These are phyloP conservation scores for Macaria notata DNA, from an alignment of 2,888 invertebrate genomes.

Conservation along the genomic window DNA sequence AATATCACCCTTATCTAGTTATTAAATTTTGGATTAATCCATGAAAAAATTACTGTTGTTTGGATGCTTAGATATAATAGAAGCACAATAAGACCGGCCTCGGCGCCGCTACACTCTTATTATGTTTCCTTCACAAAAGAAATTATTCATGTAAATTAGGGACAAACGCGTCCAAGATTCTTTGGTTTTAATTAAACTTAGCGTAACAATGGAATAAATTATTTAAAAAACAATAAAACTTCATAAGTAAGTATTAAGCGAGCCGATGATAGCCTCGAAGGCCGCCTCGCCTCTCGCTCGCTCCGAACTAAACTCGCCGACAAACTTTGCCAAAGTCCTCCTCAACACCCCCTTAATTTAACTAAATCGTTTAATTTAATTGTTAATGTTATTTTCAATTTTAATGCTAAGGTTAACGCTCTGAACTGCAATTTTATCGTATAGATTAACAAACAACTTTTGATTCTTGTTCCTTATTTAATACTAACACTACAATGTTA, in stretches of 20 bases:
- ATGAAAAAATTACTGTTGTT: slow-evolving; percentile 71
- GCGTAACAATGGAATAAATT: slow-evolving; percentile 50
- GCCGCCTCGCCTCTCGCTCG: slow-evolving; percentile 22
- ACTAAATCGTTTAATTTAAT: slow-evolving; percentile 64
- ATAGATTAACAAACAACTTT: slow-evolving; percentile 80
- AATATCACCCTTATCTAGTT: slow-evolving; percentile 80
- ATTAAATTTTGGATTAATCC: slow-evolving; percentile 76
- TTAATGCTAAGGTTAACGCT: slow-evolving; percentile 74
- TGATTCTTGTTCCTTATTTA: slow-evolving; percentile 63
- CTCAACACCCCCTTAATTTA: slow-evolving; percentile 43
- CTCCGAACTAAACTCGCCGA: slow-evolving; percentile 28
- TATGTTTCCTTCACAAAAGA: slow-evolving; percentile 20
- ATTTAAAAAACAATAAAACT: slow-evolving; percentile 44
- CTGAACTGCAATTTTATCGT: slow-evolving; percentile 80
- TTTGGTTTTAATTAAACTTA: slow-evolving; percentile 46
- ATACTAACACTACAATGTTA: slow-evolving; percentile 65
- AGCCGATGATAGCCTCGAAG: slow-evolving; percentile 37
- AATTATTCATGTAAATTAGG: slow-evolving; percentile 25
- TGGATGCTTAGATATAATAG: slow-evolving; percentile 47
- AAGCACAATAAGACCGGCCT: slow-evolving; percentile 35
- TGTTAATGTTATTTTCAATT: slow-evolving; percentile 59
- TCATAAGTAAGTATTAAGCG: slow-evolving; percentile 26
- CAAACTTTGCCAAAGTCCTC: slow-evolving; percentile 56
- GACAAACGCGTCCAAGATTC: slow-evolving; percentile 26
- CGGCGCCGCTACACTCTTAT: slow-evolving; percentile 19